Base-by-base conservation (phyloP, 2,113 vertebrate species). In the Clarias macrocephalus region DNA sequence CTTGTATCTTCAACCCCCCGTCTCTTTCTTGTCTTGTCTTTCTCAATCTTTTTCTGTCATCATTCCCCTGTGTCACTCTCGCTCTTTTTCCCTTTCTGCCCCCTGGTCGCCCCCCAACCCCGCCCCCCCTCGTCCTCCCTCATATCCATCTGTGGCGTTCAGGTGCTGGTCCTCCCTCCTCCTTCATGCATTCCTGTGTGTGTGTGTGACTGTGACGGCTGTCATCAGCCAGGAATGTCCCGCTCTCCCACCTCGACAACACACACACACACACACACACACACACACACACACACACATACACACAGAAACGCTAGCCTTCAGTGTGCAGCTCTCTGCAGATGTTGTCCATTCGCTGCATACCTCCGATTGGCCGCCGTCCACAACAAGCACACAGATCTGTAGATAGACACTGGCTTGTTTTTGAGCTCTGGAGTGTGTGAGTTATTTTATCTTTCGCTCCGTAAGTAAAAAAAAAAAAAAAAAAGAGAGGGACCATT, bases 201-300 rank as follows among this genome's bases (percentile, higher is more conserved):
- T 94, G 91, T 95, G 95, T 94, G 93, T 94, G 93, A 95, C 94
- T 95, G 93, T 95, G 94, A 95, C 91, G 94, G 93, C 94, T 95
- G 94, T 95, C 94, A 95, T 95, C 94, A 94, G 88, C 79, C 91
- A 93, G 94, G 94, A 95, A 95, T 95, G 94, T 95, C 93, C 93
- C 90, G 92, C 93, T 94, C 94, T 95, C 94, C 93, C 94, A 94
- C 94, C 93, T 94, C 93, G 92, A 93, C 93, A 92, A 70, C 77
- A 85, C 88, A 80, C 59, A 62, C 62, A 37, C 77, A 62, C 81
- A 73, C 85, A 73, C 65, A 80, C 54, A 80, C 54, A 54, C 73
- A 37, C 80, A 83, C 70, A 25, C 84, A 70, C 85, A 65, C 88
- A 68, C 87, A 37, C 72, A 59, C 87, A n/a, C 82, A 79, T 37